These are phyloP conservation scores for Parauchenoglanis ngamensis DNA, from an alignment of 2,797 vertebrate genomes.

Conservation along the genomic window DNA sequence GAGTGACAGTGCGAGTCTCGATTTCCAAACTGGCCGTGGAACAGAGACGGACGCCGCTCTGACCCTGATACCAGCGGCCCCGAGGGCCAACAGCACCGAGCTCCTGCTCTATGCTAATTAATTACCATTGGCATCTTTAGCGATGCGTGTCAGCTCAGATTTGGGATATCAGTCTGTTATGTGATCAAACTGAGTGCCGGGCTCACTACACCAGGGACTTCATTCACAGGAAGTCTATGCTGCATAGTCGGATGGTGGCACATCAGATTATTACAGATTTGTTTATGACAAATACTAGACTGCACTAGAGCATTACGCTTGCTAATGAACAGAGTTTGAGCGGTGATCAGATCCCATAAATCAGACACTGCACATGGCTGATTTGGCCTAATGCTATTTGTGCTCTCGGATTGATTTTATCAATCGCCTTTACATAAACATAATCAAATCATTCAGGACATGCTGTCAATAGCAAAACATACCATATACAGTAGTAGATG, in stretches of 20 bases:
- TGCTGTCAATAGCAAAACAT: conserved; percentile 12
- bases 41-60: conserved; percentile 81
- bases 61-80: conserved; percentile 88
- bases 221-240: conserved; percentile 50
- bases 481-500: background rate
- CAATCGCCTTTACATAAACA: conserved; percentile 5
- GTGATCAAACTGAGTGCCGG: conserved; percentile 69
- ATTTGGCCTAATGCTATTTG: conserved; percentile 20
- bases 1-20: conserved; percentile 83
- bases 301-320: conserved; percentile 22
- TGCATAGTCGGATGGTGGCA: conserved; percentile 22
- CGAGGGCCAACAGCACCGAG: conserved; percentile 85
- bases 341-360: conserved; percentile 26
- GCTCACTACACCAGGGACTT: conserved; percentile 63
- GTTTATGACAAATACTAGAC: conserved; percentile 18
- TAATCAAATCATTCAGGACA: conserved; percentile 19
- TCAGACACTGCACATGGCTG: conserved; percentile 27
- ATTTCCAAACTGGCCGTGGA: conserved; percentile 79
- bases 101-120: conserved; percentile 90
- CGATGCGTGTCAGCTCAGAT: conserved; percentile 91
- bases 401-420: conserved; percentile 24
- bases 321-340: conserved; percentile 27
- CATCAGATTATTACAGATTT: conserved; percentile 22
- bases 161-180: conserved; percentile 84
- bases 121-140: conserved; percentile 98